phyloP scores from a whole-genome alignment of 2,888 invertebrate genomes.

The Euphydryas editha region DNA sequence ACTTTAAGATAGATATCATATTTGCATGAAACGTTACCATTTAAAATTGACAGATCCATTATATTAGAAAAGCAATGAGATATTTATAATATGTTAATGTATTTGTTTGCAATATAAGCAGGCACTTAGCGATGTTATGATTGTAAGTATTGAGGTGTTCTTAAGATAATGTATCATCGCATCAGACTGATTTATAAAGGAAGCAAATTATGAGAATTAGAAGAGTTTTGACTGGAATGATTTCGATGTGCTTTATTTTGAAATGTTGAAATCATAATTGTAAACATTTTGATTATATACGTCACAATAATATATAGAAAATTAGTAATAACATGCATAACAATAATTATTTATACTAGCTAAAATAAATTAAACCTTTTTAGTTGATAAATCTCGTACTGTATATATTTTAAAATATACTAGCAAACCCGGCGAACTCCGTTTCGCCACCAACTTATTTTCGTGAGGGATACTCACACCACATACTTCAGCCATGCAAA shows the following conservation, averaged over 20 bases:
- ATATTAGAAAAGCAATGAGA: slow-evolving; percentile 35
- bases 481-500: too few species aligned
- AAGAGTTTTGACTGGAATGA: background rate
- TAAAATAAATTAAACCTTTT: too few species aligned
- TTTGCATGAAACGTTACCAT: slow-evolving; percentile 19
- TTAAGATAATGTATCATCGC: slow-evolving; percentile 15
- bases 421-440: too few species aligned
- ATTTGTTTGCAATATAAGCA: slow-evolving; percentile 26
- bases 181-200: slow-evolving; percentile 4
- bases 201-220: background rate
- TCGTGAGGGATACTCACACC: too few species aligned
- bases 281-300: too few species aligned
- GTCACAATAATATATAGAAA: too few species aligned
- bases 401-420: too few species aligned
- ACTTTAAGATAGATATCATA: slow-evolving; percentile 15
- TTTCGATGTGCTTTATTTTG: background rate
- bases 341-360: too few species aligned
- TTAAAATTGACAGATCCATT: slow-evolving; percentile 30
- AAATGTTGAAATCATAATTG: too few species aligned
- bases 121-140: slow-evolving; percentile 51
- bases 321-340: too few species aligned
- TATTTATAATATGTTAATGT: slow-evolving; percentile 31
- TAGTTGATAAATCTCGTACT: too few species aligned
- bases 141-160: slow-evolving; percentile 40
- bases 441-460: too few species aligned